Base-by-base conservation (phyloP, 2,888 invertebrate species). In the Temnothorax ravouxi region DNA sequence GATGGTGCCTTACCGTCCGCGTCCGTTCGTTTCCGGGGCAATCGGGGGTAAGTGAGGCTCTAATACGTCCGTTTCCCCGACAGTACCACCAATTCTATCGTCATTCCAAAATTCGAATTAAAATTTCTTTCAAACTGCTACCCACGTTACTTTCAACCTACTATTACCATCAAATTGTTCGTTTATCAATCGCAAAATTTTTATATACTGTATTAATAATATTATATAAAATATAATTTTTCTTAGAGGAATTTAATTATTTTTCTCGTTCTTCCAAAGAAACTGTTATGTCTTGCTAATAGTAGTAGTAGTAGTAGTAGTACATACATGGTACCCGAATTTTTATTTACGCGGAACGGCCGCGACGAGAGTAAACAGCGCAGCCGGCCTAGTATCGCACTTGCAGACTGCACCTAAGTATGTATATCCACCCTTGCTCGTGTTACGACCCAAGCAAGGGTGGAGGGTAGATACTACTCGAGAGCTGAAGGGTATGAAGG, bases 11-110 rank as follows among this genome's bases (percentile, higher is more conserved):
- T 90, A 86, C 88, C 84, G 79, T 82, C 64, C 85, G 72, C 83
- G 87, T 86, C 88, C 91, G 86, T 90, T 89, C 88, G 88, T 90
- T 91, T 91, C 90, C 87, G 87, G 87, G 38, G 86, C 89, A 89
- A 90, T 90, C 89, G 89, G 82, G 86, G 84, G 82, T 87, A 89
- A 88, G 86, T 83, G 88, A 87, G 84, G 88, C 86, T 87, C 86
- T 81, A 85, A 88, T 88, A 84, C 84, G 84, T 81, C 74, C 83
- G 84, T 91, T 88, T 84, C 85, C 76, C 66, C 75, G 85, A 34
- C 86, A 86, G 79, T 85, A 79, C 88, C 79, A 83, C 80, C 89
- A 85, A 88, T 85, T 88, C 84, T 84, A 80, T 72, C 80, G 61
- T 71, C 62, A 62, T 47, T 71, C 67, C 82, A 62, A 80, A 71